Percentiles rank a stretch among this genome's conserved stretches.
Conservation (phyloP, 2,888 invertebrate genomes). For the Ophion ventricosus region DNA sequence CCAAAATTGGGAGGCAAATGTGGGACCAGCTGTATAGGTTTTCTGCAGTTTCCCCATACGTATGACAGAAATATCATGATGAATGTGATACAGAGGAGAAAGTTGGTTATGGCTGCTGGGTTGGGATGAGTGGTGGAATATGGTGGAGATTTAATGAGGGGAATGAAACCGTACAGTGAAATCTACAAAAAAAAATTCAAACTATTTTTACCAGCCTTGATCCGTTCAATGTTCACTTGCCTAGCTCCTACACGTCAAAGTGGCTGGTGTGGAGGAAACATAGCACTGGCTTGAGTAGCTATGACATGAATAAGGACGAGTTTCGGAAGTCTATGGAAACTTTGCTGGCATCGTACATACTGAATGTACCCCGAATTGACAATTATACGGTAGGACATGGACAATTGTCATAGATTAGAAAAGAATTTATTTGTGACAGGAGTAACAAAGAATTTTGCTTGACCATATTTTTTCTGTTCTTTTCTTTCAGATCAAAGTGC, state of each 20-base stretch:
- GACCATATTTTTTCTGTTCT: neutral
- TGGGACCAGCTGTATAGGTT: no score
- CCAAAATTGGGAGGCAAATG: no score
- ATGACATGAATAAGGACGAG: conserved; percentile 83
- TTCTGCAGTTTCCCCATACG: no score
- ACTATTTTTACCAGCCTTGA: neutral
- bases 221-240: conserved; percentile 7
- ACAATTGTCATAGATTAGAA: neutral
- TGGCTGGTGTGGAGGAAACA: conserved; percentile 84
- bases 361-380: neutral
- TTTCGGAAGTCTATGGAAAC: conserved; percentile 85
- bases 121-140: no score
- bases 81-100: no score
- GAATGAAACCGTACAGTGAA: no score
- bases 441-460: neutral
- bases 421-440: neutral
- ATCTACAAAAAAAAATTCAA: no score
- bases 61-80: no score
- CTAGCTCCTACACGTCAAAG: conserved; percentile 81
- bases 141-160: no score
- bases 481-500: conserved; percentile 79
- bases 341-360: conserved; percentile 66
- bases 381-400: conserved; percentile 20
- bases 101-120: no score
- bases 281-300: no score